Base-by-base conservation (phyloP, 1,140 invertebrate genomes). In the Hyles euphorbiae region DNA sequence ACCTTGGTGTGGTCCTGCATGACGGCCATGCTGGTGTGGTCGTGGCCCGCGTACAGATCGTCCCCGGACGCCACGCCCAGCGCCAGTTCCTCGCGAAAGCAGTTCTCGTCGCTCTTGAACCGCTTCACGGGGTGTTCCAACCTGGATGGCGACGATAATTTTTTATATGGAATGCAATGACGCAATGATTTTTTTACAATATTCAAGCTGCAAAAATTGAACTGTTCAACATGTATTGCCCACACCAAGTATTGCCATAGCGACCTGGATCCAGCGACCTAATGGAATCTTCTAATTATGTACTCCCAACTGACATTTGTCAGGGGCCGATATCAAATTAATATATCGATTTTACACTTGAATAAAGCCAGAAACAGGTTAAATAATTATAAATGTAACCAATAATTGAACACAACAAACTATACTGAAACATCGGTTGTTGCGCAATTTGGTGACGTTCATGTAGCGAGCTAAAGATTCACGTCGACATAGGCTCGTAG, bases 51-150 rank as follows among this genome's bases (percentile, higher is more conserved):
- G 77, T 93, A 93, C 54, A 93, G 82, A 78, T 93, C 92, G 56
- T 81, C 71, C 48, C 54, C 70, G 54, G 63, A 40, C 43, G 52
- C 62, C 55, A 58, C 63, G 62, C 78, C 72, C 64, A 83, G 65
- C 64, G 76, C 80, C 67, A 79, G 59, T 63, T 83, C 81, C 63
- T 83, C 83, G 56, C 74, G 65, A 62, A 81, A 81, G 34, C 54
- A 58, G 45, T 68, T 78, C 57, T 82, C 76, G 59, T 91, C 91
- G 32, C 84, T 81, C 78, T 93, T 96, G 79, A 96, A 95, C 70
- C 94, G 93, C 83, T 97, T 98, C 40, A 97, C 95, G 0, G 96
- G 95, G 90, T 96, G 94, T 83, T 96, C 94, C 58, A 97, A 89
- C 94, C 94, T 95, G 75, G 0, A 46, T 4, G 2, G 1, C 7